Conservation (phyloP, 92 coral and sea anemone genomes). For the Paragorgia papillata region DNA sequence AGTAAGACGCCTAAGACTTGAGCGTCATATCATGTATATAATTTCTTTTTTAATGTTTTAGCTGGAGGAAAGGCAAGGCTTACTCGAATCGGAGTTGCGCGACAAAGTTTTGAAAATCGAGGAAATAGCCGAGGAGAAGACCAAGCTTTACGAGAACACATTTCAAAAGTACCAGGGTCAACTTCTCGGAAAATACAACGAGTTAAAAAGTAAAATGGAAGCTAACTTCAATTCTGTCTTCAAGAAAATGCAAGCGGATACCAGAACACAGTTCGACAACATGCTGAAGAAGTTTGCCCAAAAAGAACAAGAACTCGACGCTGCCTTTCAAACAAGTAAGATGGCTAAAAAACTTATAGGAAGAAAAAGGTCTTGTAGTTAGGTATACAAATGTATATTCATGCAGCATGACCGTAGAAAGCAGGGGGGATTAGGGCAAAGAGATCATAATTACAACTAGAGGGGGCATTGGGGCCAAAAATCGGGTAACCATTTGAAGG, state of each 20-base stretch:
- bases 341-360: background rate
- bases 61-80: conserved; percentile 35
- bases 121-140: conserved; percentile 33
- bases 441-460: no score
- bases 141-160: conserved; percentile 31
- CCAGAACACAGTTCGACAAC: conserved; percentile 20
- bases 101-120: conserved; percentile 31
- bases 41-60: background rate
- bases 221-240: conserved; percentile 27
- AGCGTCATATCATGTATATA: no score
- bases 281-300: conserved; percentile 20
- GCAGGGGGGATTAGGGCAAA: no score
- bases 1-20: no score
- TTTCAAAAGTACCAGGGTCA: conserved; percentile 29
- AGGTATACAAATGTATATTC: no score
- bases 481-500: no score
- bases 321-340: conserved; percentile 31
- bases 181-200: conserved; percentile 31
- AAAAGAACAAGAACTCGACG: conserved; percentile 33
- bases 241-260: conserved; percentile 41
- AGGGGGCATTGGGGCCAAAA: no score
- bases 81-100: conserved; percentile 29
- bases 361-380: no score
- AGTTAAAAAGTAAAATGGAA: conserved; percentile 6
- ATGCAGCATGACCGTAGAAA: no score